phyloP scores from a whole-genome alignment of 1,140 invertebrate species.

The Drosophila carrolli region DNA sequence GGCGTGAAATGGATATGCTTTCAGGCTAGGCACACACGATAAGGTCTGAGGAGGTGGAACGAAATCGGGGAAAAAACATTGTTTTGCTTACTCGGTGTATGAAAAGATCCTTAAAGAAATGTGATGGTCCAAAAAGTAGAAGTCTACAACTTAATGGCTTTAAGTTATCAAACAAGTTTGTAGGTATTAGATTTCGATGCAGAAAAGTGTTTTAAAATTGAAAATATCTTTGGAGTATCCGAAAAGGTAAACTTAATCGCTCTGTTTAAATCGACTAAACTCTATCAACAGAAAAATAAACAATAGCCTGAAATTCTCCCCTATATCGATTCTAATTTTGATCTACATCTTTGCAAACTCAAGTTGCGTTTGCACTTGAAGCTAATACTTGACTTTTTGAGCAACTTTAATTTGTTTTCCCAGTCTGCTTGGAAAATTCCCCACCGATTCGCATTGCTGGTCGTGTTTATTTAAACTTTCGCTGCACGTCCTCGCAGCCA shows the following conservation, averaged over 20 bases:
- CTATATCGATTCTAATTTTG: not conserved
- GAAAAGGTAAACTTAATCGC: too few relatives aligned
- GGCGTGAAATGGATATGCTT: slow-evolving; percentile 82
- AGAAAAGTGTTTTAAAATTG: not conserved
- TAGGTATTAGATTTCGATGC: too few relatives aligned
- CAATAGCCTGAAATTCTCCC: not conserved
- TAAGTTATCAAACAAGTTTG: not conserved
- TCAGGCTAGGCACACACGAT: slow-evolving; percentile 67
- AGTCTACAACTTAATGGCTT: not conserved
- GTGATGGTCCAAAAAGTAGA: not conserved
- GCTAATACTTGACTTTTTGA: slow-evolving; percentile 4
- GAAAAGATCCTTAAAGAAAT: slow-evolving; percentile 13
- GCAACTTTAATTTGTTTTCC: slow-evolving; percentile 35
- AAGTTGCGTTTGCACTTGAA: not conserved
- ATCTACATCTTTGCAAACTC: not conserved
- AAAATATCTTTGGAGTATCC: not conserved
- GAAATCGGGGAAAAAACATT: slow-evolving; percentile 21
- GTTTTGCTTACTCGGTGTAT: slow-evolving; percentile 16
- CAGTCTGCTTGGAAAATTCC: not conserved
- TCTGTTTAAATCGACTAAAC: too few relatives aligned
- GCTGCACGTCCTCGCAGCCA: slow-evolving; percentile 63
- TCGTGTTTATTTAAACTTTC: slow-evolving; percentile 79
- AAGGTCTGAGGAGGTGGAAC: not conserved
- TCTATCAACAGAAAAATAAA: not conserved
- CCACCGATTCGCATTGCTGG: slow-evolving; percentile 12